phyloP scores from a whole-genome alignment of 1,140 invertebrate genomes.

The Gonioctena quinquepunctata region DNA sequence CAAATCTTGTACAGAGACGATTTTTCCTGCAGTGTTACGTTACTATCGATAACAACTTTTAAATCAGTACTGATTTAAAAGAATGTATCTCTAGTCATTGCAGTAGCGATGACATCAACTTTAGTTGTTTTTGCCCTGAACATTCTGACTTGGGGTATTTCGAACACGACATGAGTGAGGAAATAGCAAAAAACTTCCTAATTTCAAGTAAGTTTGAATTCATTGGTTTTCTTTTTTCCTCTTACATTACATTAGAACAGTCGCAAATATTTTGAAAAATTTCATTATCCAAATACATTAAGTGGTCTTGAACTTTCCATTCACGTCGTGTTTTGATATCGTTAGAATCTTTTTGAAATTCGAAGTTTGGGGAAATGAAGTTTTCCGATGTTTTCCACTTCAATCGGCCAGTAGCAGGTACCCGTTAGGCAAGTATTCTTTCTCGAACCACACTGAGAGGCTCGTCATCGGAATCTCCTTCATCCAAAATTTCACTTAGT shows the following conservation, averaged over 20 bases:
- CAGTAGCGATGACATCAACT: not conserved
- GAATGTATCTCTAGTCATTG: conserved; percentile 27
- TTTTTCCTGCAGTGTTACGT: conserved; percentile 2
- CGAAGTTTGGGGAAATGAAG: too few species aligned
- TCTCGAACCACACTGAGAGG: too few species aligned
- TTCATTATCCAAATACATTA: conserved; percentile 18
- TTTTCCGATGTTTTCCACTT: too few species aligned
- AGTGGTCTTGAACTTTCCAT: too few species aligned
- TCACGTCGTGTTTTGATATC: too few species aligned
- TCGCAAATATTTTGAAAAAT: conserved; percentile 26
- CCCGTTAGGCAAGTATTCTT: too few species aligned
- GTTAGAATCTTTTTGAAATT: too few species aligned
- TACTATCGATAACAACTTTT: conserved; percentile 22
- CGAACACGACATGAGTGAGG: conserved; percentile 28
- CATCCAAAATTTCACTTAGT: too few species aligned
- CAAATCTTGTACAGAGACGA: conserved; percentile 11
- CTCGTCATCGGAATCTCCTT: too few species aligned
- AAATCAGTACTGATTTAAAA: conserved; percentile 15
- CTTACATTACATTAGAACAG: conserved; percentile 25
- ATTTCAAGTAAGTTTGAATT: conserved; percentile 24
- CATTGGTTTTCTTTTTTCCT: conserved; percentile 23
- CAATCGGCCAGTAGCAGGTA: too few species aligned
- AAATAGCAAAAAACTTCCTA: conserved; percentile 29
- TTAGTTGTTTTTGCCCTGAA: conserved; percentile 4
- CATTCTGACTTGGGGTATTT: conserved; percentile 29